Evolutionary conservation across 1,140 invertebrate genomes (phyloP).

Genomic region (Alviniconcha marisindica): DNA sequence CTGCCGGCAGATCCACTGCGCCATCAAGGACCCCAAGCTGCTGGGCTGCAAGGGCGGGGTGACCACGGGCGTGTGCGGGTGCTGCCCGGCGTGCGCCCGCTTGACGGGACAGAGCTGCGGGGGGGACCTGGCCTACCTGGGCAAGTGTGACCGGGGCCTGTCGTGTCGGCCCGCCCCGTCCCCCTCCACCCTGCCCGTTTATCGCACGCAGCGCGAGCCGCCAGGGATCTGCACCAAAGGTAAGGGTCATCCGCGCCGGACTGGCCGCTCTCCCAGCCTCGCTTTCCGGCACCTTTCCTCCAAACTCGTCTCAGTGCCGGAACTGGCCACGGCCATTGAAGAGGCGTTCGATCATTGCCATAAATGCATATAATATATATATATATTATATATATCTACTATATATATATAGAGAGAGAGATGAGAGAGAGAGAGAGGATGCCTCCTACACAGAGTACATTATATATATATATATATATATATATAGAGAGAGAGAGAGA

Average conservation of each 20-base stretch:
- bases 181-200: conserved; percentile 22
- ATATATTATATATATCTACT: too few species aligned
- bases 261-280: too few species aligned
- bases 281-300: too few species aligned
- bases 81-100: conserved; percentile 73
- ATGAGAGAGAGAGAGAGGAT: too few species aligned
- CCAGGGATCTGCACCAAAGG: conserved; percentile 56
- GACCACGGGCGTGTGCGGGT: conserved; percentile 71
- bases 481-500: too few species aligned
- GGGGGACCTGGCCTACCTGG: conserved; percentile 69
- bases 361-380: too few species aligned
- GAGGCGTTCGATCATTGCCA: background rate
- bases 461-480: too few species aligned
- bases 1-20: conserved; percentile 71
- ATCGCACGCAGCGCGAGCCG: conserved; percentile 42
- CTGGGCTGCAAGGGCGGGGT: conserved; percentile 68
- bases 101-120: conserved; percentile 68
- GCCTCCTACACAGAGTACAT: too few species aligned
- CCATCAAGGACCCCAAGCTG: conserved; percentile 50
- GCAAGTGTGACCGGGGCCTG: conserved; percentile 71
- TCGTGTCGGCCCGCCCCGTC: conserved; percentile 55
- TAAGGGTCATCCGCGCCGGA: background rate
- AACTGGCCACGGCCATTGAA: background rate
- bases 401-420: too few species aligned
- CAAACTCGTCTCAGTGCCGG: background rate